Evolutionary conservation across 2,113 vertebrate species (phyloP).

Genomic region (Psophia crepitans): DNA sequence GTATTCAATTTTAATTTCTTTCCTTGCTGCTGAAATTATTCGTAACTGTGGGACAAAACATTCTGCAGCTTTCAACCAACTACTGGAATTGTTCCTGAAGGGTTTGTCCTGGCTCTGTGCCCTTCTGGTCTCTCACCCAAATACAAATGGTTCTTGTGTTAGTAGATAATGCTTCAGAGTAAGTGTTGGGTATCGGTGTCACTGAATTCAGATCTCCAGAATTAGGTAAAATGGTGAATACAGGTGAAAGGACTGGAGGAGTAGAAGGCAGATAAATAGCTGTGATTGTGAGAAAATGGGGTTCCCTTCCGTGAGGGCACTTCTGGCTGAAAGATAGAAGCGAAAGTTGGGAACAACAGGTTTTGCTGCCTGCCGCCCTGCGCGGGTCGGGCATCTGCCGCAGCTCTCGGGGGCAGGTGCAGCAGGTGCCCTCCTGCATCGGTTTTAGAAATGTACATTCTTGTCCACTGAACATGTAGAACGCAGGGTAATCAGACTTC

Average conservation of each 20-base stretch:
- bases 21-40: background rate
- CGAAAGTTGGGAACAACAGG: background rate
- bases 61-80: background rate
- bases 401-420: rapidly evolving
- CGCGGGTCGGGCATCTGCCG: rapidly evolving
- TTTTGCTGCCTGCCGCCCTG: background rate
- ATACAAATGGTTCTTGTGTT: background rate
- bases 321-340: background rate
- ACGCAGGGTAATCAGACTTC: no score
- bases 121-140: background rate
- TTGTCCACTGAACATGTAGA: rapidly evolving
- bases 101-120: background rate
- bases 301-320: background rate
- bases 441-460: rapidly evolving
- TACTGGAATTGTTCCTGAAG: background rate
- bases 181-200: background rate
- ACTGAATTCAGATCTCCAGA: background rate
- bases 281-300: background rate
- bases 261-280: background rate
- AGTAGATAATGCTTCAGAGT: background rate
- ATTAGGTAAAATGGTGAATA: background rate
- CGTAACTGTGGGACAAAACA: background rate
- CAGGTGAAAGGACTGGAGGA: background rate
- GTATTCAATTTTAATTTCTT: background rate
- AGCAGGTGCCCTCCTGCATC: rapidly evolving